Base-by-base conservation (phyloP, 2,113 vertebrate genomes). In the Motacilla alba region DNA sequence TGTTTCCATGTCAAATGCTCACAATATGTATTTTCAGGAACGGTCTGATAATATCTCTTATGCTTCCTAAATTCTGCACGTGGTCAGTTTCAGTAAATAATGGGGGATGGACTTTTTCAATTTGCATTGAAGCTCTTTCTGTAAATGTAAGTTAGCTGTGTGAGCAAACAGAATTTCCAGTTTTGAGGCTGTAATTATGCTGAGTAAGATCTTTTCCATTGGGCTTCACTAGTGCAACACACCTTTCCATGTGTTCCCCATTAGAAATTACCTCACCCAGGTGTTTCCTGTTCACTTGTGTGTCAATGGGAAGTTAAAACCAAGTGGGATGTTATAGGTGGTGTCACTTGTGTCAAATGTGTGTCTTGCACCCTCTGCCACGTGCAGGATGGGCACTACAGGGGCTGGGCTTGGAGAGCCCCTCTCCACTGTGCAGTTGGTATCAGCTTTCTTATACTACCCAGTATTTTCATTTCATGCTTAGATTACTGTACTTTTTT, bases 251-350 rank as follows among this genome's bases (percentile, higher is more conserved):
- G 21, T 22, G 49, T 62, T 92, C 80, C 26, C 1, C 1, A 56
- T 50, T 49, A 35, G 47, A 75, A 78, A 41, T 80, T 8, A 20
- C 13, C 23, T 85, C 31, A 13, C 13, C 7, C 22, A 4, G 11
- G 13, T 78, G 11, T 69, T 76, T n/a, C 11, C 60, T 41, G 15
- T 39, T 84, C 33, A 17, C 35, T 59, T 66, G 13, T 0, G 2
- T n/a, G 6, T 37, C 58, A 44, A 21, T 46, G 41, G n/a, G 23
- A 31, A 17, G 18, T 62, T 23, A 30, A 70, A 62, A 35, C 20
- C 24, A 44, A 30, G 18, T 22, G 47, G 44, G 30, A 11, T 58
- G n/a, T 52, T 22, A 6, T 0, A 1, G 22, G 10, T 31, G 12
- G n/a, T 5, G 3, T 64, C 56, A 52, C 39, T 59, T 19, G 6